These are phyloP conservation scores for Aporrectodea caliginosa DNA, from an alignment of 1,140 invertebrate genomes.

Conservation along the genomic window DNA sequence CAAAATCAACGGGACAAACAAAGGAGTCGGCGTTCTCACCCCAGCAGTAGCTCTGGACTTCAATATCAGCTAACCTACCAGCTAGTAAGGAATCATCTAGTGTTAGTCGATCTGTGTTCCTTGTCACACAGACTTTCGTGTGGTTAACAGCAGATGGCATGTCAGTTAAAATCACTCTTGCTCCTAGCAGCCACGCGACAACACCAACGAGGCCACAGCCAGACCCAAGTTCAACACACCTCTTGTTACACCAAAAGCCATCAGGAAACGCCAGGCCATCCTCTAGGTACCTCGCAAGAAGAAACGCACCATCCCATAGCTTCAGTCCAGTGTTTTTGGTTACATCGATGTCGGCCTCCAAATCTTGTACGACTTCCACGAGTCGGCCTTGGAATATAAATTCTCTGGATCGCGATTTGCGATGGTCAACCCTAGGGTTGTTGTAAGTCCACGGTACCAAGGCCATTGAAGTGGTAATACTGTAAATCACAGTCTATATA, in stretches of 20 bases:
- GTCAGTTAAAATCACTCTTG: conserved; percentile 12
- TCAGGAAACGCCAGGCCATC: not conserved
- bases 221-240: conserved; percentile 18
- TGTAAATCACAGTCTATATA: too few species aligned
- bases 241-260: conserved; percentile 10
- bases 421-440: conserved; percentile 10
- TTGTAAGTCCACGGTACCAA: conserved; percentile 27
- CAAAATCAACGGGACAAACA: not conserved
- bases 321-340: conserved; percentile 18
- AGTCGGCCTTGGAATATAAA: conserved; percentile 5
- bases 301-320: conserved; percentile 22
- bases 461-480: too few species aligned
- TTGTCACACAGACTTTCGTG: not conserved
- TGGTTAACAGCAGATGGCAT: conserved; percentile 1
- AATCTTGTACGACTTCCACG: not conserved
- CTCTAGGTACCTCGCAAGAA: conserved; percentile 16
- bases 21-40: not conserved
- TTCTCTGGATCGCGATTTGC: too few species aligned
- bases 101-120: not conserved
- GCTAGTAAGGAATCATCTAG: not conserved
- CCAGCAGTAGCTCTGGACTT: conserved; percentile 10
- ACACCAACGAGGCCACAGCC: conserved; percentile 25
- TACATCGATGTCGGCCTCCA: not conserved
- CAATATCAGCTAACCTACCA: not conserved
- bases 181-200: conserved; percentile 22